Conservation (phyloP, 2,888 invertebrate species). For the Drosophila affinis region DNA sequence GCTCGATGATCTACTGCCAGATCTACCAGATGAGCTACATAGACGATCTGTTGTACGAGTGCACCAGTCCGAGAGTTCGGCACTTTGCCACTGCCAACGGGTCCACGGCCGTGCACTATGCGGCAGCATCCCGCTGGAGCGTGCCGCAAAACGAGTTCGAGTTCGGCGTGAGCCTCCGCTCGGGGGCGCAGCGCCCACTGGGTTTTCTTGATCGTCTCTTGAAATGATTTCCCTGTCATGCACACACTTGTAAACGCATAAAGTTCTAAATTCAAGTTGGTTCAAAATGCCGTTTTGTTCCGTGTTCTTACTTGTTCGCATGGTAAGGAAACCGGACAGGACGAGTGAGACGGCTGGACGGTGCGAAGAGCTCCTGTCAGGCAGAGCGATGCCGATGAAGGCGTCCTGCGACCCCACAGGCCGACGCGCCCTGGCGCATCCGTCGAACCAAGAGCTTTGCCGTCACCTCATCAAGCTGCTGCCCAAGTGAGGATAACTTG, state of each 20-base stretch:
- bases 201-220: background rate
- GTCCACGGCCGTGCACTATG: background rate
- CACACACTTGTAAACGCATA: background rate
- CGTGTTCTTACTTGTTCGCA: conserved; percentile 55
- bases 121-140: background rate
- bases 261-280: conserved; percentile 11
- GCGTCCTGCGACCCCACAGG: background rate
- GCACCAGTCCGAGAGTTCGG: background rate
- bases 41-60: conserved; percentile 3
- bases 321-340: conserved; percentile 36
- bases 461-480: conserved; percentile 5
- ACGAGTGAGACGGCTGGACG: no score
- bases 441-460: background rate
- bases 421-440: background rate
- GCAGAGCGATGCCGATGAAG: background rate
- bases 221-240: conserved; percentile 24
- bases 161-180: background rate
- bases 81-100: background rate
- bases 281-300: conserved; percentile 52
- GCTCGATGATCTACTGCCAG: conserved; percentile 9
- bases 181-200: background rate
- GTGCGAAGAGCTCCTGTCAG: background rate
- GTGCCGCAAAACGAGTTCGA: background rate
- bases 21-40: background rate
- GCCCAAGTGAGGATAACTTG: conserved; percentile 9